These are phyloP conservation scores for Coryphaenoides rupestris DNA, from an alignment of 2,113 vertebrate species.

Conservation along the genomic window DNA sequence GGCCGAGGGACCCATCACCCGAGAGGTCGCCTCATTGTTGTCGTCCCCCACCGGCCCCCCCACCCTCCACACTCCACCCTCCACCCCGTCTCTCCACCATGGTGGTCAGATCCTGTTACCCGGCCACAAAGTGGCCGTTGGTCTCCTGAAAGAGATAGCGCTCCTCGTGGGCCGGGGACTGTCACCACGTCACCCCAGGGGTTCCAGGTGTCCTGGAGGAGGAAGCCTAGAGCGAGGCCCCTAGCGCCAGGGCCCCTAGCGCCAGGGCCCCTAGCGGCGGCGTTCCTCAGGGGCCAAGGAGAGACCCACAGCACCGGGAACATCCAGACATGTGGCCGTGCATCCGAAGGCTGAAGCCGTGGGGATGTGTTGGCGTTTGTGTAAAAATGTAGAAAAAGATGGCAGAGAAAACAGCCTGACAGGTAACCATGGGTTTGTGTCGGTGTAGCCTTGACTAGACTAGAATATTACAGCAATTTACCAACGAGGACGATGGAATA, in stretches of 20 bases:
- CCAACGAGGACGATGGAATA: background rate
- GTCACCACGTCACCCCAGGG: conserved; percentile 58
- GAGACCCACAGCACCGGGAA: background rate
- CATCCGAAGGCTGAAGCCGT: no score
- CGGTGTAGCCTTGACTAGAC: no score
- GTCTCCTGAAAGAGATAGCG: conserved; percentile 68
- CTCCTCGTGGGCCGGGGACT: conserved; percentile 54
- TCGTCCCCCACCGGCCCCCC: no score
- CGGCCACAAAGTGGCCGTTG: conserved; percentile 66
- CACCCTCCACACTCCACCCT: conserved; percentile 3
- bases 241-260: background rate
- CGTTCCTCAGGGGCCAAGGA: background rate
- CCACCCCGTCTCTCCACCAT: conserved; percentile 36
- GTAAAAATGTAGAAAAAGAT: no score
- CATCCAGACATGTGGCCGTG: no score
- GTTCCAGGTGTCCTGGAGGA: conserved; percentile 51
- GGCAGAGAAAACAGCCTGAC: no score
- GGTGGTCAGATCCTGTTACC: conserved; percentile 66
- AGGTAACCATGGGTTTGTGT: no score
- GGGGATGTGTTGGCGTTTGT: no score
- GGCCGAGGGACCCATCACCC: conserved; percentile 53
- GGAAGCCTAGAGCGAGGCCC: conserved; percentile 54
- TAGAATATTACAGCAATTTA: background rate
- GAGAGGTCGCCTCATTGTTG: conserved; percentile 67
- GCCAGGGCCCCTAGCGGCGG: background rate